These are phyloP conservation scores for Toxonevra muliebris DNA, from an alignment of 2,888 invertebrate species.

Conservation along the genomic window DNA sequence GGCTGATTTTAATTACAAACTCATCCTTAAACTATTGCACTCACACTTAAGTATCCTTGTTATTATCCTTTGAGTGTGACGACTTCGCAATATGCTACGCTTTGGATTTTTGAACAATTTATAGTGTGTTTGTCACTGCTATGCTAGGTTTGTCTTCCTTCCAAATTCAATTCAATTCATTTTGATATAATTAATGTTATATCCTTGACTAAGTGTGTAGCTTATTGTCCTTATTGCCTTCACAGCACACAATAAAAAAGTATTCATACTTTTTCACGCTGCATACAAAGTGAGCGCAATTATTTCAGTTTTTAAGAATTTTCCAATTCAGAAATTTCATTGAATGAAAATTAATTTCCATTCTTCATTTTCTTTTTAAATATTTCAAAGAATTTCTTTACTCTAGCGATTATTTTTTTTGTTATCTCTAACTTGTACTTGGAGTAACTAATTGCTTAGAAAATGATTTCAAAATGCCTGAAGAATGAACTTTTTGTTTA, in stretches of 20 bases:
- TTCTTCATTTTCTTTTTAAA: background rate
- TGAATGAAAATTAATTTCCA: slow-evolving; percentile 23
- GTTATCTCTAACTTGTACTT: background rate
- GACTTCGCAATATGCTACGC: slow-evolving; percentile 5
- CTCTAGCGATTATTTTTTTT: background rate
- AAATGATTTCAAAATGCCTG: background rate
- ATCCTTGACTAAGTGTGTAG: slow-evolving; percentile 43
- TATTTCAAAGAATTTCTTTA: background rate
- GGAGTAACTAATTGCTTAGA: background rate
- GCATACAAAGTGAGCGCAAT: too few species aligned
- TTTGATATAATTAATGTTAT: slow-evolving; percentile 45
- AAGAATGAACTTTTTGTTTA: background rate
- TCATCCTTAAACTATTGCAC: slow-evolving; percentile 15
- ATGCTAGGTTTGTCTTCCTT: slow-evolving; percentile 12
- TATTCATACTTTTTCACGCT: slow-evolving; percentile 24
- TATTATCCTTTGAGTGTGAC: background rate
- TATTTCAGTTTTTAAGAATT: slow-evolving; percentile 30
- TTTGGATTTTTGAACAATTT: slow-evolving; percentile 14
- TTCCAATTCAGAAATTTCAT: slow-evolving; percentile 34
- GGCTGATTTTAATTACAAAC: slow-evolving; percentile 39
- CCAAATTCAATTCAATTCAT: slow-evolving; percentile 10
- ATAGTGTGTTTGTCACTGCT: background rate
- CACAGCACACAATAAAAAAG: slow-evolving; percentile 11
- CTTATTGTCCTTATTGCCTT: slow-evolving; percentile 30
- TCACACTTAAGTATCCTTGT: slow-evolving; percentile 18